Evolutionary conservation across 2,888 invertebrate species (phyloP).

Genomic region (Oscheius sp.): DNA sequence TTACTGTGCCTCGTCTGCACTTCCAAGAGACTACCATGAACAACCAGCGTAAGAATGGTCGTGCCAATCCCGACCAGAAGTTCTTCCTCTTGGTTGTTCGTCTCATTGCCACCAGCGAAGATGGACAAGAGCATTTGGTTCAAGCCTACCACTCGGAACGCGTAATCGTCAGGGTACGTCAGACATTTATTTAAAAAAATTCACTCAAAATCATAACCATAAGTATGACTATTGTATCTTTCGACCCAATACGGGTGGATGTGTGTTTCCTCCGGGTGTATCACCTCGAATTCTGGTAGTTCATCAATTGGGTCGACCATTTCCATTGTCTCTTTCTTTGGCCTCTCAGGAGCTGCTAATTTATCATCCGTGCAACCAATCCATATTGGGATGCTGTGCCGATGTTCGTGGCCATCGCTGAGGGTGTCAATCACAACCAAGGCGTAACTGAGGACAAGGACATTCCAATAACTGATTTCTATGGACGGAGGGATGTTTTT

Average conservation of each 20-base stretch:
- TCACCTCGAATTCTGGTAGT: constrained; percentile 64
- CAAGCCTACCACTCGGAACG: constrained; percentile 90
- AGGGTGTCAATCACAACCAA: constrained; percentile 44
- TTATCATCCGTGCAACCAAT: constrained; percentile 64
- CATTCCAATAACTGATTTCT: constrained; percentile 65
- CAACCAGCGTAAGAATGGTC: constrained; percentile 98
- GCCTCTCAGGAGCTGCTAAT: constrained; percentile 47
- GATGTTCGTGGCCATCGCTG: constrained; percentile 60
- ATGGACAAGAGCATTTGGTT: constrained; percentile 68
- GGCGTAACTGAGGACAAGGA: constrained; percentile 52
- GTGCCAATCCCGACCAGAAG: constrained; percentile 97
- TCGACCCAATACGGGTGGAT: constrained; percentile 65
- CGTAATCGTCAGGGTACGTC: constrained; percentile 91
- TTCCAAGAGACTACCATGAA: constrained; percentile 98
- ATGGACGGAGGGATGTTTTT: constrained; percentile 59
- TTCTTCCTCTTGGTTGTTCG: constrained; percentile 60
- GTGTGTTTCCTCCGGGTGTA: constrained; percentile 48
- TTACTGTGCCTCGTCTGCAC: constrained; percentile 94
- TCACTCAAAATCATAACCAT: constrained; percentile 41
- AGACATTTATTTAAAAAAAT: constrained; percentile 30
- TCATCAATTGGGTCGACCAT: constrained; percentile 36
- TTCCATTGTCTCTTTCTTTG: background rate
- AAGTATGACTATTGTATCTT: constrained; percentile 59
- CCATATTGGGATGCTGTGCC: constrained; percentile 61
- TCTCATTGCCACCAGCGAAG: constrained; percentile 80